Evolutionary conservation across 2,113 vertebrate species (phyloP).

Genomic region (Nibea albiflora): DNA sequence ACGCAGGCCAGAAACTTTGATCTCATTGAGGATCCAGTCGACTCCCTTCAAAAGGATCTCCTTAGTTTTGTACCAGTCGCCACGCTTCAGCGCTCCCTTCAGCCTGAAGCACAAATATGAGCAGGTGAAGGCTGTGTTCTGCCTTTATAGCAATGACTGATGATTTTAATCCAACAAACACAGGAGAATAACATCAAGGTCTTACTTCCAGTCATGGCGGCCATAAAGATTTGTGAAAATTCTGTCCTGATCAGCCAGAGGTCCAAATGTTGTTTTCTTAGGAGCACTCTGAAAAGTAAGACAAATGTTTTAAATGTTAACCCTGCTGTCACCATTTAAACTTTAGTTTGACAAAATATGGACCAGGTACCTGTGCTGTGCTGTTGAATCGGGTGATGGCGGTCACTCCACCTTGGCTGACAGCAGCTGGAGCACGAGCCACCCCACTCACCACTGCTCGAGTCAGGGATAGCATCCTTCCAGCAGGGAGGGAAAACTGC

Average conservation of each 20-base stretch:
- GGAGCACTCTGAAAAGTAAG: constrained; percentile 69
- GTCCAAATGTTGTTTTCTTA: constrained; percentile 96
- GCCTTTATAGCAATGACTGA: background rate
- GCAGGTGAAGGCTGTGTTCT: background rate
- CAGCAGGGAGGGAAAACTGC: constrained; percentile 1
- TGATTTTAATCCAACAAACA: background rate
- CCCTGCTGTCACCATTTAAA: background rate
- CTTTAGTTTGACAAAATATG: background rate
- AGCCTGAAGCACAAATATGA: constrained; percentile 78
- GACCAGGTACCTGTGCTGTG: constrained; percentile 74
- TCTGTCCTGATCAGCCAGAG: constrained; percentile 93
- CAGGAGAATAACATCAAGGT: background rate
- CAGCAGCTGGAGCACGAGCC: constrained; percentile 66
- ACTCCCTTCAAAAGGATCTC: constrained; percentile 96
- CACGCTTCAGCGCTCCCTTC: constrained; percentile 90
- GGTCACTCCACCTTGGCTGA: constrained; percentile 65
- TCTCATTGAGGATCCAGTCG: constrained; percentile 96
- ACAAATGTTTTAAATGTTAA: background rate
- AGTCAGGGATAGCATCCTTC: constrained; percentile 81
- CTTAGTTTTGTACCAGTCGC: constrained; percentile 99
- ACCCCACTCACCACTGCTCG: constrained; percentile 67
- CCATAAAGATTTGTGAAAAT: constrained; percentile 98
- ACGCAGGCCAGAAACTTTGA: constrained; percentile 93
- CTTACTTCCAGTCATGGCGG: constrained; percentile 96
- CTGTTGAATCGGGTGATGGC: constrained; percentile 78